phyloP scores from a whole-genome alignment of 2,113 vertebrate species.

The Pelmatolapia mariae region DNA sequence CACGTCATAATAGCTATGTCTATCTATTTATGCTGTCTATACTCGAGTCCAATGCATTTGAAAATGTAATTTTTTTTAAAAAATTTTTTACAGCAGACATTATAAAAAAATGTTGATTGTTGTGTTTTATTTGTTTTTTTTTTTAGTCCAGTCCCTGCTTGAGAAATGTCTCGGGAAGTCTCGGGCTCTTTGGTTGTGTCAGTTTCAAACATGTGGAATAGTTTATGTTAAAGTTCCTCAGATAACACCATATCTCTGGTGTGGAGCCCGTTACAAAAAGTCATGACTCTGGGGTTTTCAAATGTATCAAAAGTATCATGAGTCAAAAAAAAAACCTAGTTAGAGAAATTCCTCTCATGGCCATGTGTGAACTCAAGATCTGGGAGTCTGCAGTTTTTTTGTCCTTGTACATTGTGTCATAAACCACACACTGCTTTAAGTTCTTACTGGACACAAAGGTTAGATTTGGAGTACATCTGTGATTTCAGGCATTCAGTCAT shows the following conservation, averaged over 20 bases:
- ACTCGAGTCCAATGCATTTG: background rate
- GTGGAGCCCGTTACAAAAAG: background rate
- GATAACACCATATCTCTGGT: background rate
- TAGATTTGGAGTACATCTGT: conserved; percentile 2
- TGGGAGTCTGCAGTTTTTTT: background rate
- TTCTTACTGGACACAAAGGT: conserved; percentile 8
- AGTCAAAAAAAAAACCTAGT: background rate
- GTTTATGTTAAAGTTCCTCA: background rate
- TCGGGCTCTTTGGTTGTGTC: background rate
- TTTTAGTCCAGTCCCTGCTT: background rate
- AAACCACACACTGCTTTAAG: background rate
- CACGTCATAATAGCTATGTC: background rate
- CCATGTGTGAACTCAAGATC: background rate
- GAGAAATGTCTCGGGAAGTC: background rate
- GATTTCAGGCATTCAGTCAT: background rate
- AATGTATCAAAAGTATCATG: background rate
- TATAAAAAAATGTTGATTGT: background rate
- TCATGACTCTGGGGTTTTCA: background rate
- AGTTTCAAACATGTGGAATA: background rate
- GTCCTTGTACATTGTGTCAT: background rate
- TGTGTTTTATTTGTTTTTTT: background rate
- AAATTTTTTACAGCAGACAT: background rate
- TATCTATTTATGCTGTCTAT: background rate
- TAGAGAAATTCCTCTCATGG: background rate
- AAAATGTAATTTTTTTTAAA: background rate